Base-by-base conservation (phyloP, 2,888 invertebrate species). In the Saturnia japonica region DNA sequence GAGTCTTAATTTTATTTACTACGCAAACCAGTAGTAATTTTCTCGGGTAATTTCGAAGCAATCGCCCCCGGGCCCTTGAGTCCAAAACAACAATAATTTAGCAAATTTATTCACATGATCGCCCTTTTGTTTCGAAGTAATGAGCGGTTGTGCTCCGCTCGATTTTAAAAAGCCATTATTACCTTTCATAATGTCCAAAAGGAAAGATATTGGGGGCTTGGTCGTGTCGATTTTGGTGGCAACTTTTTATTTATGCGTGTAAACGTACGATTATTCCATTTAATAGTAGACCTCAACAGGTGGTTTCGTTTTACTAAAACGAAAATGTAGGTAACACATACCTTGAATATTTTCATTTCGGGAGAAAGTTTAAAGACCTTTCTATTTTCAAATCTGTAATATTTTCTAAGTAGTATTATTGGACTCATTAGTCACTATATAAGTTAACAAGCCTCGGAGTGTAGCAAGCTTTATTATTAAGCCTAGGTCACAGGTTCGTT, bases 31-130 rank as follows among this genome's bases (percentile, higher is more conserved):
- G 67, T 75, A 71, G 79, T 80, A 78, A 68, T 54, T 67, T 25
- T 42, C 45, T 57, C 71, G 22, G 25, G 72, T 73, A 67, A 72
- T 69, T 71, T 69, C 34, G 69, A 28, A 70, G 71, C 80, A 74
- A 79, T 80, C 77, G 84, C 88, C 87, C 77, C 75, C 80, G 82
- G 87, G 57, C 84, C 77, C 70, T 79, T 74, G 77, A 82, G 80
- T 78, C 77, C 79, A 79, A 87, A 91, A 91, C 89, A 90, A 90
- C 90, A 90, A 91, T 91, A 91, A 93, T 92, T 91, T 91, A 81
- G 83, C 84, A 88, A 92, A 91, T 91, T 90, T 91, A 91, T 91
- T 88, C 91, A 79, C 84, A 84, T 88, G 85, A 87, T 89, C 88
- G 85, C 82, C 82, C 89, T 88, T 89, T 93, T 93, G 92, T 92